phyloP scores from a whole-genome alignment of 1,140 invertebrate species.

The Trichonephila inaurata region DNA sequence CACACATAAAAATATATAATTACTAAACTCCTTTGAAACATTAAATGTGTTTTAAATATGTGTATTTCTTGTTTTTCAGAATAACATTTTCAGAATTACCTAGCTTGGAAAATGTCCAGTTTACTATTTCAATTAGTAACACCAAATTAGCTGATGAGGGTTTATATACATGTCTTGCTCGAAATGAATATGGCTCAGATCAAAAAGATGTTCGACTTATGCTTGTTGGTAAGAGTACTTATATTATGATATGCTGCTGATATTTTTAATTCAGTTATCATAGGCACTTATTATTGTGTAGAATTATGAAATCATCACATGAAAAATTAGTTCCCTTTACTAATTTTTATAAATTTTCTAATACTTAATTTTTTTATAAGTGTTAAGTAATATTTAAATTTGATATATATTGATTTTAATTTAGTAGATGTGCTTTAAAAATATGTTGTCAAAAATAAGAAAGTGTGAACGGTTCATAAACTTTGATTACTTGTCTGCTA shows the following conservation, averaged over 20 bases:
- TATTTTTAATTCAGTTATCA: neutral
- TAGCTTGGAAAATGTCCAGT: conserved; percentile 30
- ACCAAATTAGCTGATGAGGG: conserved; percentile 64
- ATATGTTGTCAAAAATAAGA: too few relatives aligned
- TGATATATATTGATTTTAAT: too few relatives aligned
- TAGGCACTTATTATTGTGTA: neutral
- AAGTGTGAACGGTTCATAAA: too few relatives aligned
- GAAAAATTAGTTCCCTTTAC: too few relatives aligned
- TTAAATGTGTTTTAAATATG: neutral
- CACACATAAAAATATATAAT: too few relatives aligned
- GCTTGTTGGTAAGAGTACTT: conserved; percentile 62
- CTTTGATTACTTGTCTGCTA: too few relatives aligned
- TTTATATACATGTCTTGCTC: conserved; percentile 74
- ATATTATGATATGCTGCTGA: neutral
- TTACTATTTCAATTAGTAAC: conserved; percentile 54
- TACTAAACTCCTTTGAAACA: too few relatives aligned
- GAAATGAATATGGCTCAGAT: conserved; percentile 75
- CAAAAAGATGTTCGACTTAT: conserved; percentile 69
- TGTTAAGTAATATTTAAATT: too few relatives aligned
- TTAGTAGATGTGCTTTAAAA: too few relatives aligned
- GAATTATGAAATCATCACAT: too few relatives aligned
- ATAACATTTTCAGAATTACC: conserved; percentile 51
- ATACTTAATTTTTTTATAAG: too few relatives aligned
- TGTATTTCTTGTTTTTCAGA: conserved; percentile 38
- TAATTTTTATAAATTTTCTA: too few relatives aligned